A percentile compares a stretch with the other conserved stretches of the same genome.
phyloP scores from a whole-genome alignment of 1,140 invertebrate species.

The Trichoplusia ni region DNA sequence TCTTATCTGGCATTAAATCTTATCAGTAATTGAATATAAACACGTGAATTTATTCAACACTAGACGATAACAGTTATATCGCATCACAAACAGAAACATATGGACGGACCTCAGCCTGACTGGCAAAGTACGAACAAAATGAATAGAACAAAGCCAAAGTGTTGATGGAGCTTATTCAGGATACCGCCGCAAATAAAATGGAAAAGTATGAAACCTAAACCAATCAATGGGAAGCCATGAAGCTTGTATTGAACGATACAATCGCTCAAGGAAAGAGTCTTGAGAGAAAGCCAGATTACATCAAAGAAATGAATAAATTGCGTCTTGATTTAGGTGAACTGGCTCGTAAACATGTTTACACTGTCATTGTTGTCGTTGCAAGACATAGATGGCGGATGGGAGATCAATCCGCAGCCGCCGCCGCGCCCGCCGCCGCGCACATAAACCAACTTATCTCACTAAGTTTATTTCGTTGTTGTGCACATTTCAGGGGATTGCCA shows the following conservation, averaged over 20 bases:
- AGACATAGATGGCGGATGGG: neutral
- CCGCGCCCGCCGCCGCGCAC: neutral
- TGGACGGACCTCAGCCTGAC: no score
- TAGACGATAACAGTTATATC: no score
- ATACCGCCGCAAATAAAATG: conserved; percentile 20
- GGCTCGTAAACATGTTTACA: conserved; percentile 13
- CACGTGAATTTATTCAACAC: conserved; percentile 5
- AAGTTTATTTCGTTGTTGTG: neutral
- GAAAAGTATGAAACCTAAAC: conserved; percentile 6
- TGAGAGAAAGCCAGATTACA: neutral
- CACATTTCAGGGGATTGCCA: neutral
- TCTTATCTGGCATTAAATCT: no score
- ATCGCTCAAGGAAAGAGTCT: neutral
- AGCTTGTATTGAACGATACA: neutral
- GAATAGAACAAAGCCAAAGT: conserved; percentile 4
- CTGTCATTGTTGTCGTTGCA: neutral
- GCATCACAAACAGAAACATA: no score
- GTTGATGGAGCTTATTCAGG: conserved; percentile 26
- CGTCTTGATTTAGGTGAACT: conserved; percentile 1
- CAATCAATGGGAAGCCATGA: conserved; percentile 25
- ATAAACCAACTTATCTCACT: neutral
- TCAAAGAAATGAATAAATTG: conserved; percentile 1
- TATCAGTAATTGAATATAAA: conserved; percentile 3
- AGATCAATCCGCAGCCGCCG: neutral
- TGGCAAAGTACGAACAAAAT: conserved; percentile 12